Conservation (phyloP, 1,140 invertebrate species). For the Neuroterus valhalla region DNA sequence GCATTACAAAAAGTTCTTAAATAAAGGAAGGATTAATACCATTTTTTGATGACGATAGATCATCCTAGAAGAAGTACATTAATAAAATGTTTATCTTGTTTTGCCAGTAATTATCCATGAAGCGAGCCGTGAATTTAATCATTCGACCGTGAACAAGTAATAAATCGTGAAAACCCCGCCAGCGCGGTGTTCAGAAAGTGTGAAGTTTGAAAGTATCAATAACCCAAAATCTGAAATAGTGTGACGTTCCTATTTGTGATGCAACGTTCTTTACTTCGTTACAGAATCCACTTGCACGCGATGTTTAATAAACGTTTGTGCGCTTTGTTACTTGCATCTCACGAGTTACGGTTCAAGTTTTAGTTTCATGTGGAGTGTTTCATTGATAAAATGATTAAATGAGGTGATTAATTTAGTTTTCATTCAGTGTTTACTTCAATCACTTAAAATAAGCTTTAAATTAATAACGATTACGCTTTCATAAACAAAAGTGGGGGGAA, state of each 20-base stretch:
- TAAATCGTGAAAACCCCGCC: slow-evolving; percentile 30
- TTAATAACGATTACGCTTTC: no score
- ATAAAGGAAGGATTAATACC: no score
- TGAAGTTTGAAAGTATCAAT: slow-evolving; percentile 58
- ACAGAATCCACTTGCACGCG: slow-evolving; percentile 17
- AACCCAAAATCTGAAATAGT: slow-evolving; percentile 32
- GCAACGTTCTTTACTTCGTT: slow-evolving; percentile 28
- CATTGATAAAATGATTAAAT: slow-evolving; percentile 6
- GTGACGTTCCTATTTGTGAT: slow-evolving; percentile 31
- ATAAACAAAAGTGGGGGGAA: no score
- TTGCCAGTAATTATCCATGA: slow-evolving; percentile 11
- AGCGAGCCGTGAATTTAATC: slow-evolving; percentile 13
- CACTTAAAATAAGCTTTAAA: background rate
- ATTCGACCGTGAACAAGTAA: slow-evolving; percentile 43
- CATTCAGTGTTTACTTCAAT: background rate
- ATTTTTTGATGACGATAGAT: background rate
- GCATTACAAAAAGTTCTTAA: no score
- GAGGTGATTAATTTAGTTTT: background rate
- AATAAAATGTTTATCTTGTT: slow-evolving; percentile 6
- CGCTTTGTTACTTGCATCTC: background rate
- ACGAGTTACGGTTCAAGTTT: slow-evolving; percentile 16
- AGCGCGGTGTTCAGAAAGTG: slow-evolving; percentile 58
- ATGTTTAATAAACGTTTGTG: background rate
- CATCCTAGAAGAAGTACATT: background rate
- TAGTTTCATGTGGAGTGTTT: slow-evolving; percentile 6